These are phyloP conservation scores for Xenopus laevis DNA, from an alignment of 2,113 vertebrate species.

Conservation along the genomic window DNA sequence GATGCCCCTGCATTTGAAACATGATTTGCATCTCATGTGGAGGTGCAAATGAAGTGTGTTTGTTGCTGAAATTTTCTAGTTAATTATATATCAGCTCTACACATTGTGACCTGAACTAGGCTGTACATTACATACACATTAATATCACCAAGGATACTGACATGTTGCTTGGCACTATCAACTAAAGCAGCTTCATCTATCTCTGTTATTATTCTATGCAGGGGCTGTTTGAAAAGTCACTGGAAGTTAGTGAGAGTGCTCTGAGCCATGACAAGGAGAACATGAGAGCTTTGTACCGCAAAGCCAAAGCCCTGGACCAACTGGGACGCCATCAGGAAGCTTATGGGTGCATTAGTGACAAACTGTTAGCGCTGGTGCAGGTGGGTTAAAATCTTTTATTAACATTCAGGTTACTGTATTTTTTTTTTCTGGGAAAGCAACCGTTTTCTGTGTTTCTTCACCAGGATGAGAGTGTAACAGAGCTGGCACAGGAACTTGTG, in stretches of 20 bases:
- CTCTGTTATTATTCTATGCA: conserved; percentile 47
- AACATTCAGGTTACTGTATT: conserved; percentile 47
- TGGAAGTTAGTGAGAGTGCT: conserved; percentile 81
- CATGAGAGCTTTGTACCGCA: conserved; percentile 79
- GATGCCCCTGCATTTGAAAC: too few relatives aligned
- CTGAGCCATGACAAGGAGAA: conserved; percentile 74
- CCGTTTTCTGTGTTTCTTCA: conserved; percentile 9
- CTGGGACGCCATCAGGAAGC: conserved; percentile 83
- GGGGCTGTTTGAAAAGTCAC: conserved; percentile 73
- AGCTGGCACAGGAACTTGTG: conserved; percentile 85
- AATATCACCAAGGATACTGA: too few relatives aligned
- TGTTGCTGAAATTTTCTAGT: too few relatives aligned
- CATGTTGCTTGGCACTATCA: too few relatives aligned
- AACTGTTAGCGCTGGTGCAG: conserved; percentile 75
- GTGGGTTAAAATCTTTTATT: conserved; percentile 54
- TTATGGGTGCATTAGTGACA: conserved; percentile 81
- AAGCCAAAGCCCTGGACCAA: conserved; percentile 82
- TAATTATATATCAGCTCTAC: too few relatives aligned
- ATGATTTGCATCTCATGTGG: too few relatives aligned
- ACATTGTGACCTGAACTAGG: too few relatives aligned
- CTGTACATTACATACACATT: too few relatives aligned
- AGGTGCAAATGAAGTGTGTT: too few relatives aligned
- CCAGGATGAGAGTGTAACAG: conserved; percentile 84
- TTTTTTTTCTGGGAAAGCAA: background rate
- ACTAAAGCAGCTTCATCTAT: too few relatives aligned